These are phyloP conservation scores for Eunapius fragilis DNA, from an alignment of 37 sponge, comb jelly and placozoan species.

Conservation along the genomic window DNA sequence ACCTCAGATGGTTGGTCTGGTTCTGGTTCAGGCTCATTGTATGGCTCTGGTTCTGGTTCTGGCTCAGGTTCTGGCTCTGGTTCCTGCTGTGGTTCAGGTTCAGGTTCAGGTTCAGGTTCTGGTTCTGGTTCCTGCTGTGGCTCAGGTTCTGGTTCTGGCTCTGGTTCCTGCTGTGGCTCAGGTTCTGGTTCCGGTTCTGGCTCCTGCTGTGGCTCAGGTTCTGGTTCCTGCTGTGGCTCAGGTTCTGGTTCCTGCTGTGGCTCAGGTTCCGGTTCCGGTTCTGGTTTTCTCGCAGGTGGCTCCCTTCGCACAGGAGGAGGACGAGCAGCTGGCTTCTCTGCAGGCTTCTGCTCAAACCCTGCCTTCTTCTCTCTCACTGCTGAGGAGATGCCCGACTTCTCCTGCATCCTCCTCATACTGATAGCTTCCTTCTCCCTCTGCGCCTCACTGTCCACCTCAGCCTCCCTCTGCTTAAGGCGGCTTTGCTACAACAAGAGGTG, in stretches of 20 bases:
- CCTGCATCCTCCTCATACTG: constrained; percentile 41
- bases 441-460: constrained; percentile 52
- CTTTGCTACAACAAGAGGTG: constrained; percentile 32
- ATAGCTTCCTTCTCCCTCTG: constrained; percentile 34
- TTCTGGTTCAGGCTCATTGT: background rate
- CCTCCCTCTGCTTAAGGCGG: constrained; percentile 52
- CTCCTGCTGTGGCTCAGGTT: constrained; percentile 62
- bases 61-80: constrained; percentile 42
- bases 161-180: constrained; percentile 17
- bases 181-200: constrained; percentile 43
- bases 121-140: constrained; percentile 56
- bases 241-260: constrained; percentile 27
- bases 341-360: constrained; percentile 59
- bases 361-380: constrained; percentile 60
- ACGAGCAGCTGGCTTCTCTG: background rate
- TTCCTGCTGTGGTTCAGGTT: constrained; percentile 15
- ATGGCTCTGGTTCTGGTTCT: background rate
- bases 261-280: constrained; percentile 49
- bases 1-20: background rate
- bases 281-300: constrained; percentile 6
- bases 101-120: constrained; percentile 41
- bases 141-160: constrained; percentile 33
- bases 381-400: constrained; percentile 25
- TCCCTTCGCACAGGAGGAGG: constrained; percentile 21
- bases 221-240: constrained; percentile 58